Conservation (phyloP, 2,113 vertebrate genomes). For the Laticauda laticaudata region DNA sequence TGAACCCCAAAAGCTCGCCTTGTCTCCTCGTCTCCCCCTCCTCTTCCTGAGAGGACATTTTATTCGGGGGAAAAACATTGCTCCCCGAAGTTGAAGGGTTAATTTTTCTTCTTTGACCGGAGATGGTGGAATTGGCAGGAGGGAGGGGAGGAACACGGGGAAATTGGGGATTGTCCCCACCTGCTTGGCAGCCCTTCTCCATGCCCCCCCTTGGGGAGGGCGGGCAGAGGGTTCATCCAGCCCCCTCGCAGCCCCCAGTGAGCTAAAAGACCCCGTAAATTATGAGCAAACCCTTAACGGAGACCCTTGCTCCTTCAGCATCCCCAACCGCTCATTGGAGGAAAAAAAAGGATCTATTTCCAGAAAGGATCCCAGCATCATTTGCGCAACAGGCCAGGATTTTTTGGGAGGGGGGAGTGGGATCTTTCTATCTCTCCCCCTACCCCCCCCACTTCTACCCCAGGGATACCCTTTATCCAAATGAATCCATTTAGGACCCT, state of each 20-base stretch:
- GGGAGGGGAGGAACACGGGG: conserved; percentile 1
- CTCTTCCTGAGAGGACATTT: accelerated
- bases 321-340: background rate
- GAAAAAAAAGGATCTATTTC: accelerated
- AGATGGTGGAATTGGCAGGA: conserved; percentile 37
- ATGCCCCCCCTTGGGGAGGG: background rate
- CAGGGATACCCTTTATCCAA: accelerated
- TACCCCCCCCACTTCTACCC: background rate
- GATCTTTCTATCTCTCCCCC: background rate
- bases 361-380: accelerated
- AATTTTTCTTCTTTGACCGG: conserved; percentile 30
- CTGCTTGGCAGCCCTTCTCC: conserved; percentile 8
- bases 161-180: background rate
- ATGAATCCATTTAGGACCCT: background rate
- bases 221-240: background rate
- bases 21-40: background rate
- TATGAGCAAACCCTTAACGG: background rate
- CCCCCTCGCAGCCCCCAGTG: no score
- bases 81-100: background rate
- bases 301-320: background rate
- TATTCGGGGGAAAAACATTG: background rate
- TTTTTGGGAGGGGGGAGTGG: accelerated
- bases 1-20: background rate
- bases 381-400: background rate
- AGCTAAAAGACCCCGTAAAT: background rate